Conservation (phyloP, 1,140 invertebrate genomes). For the Hyphantria cunea region DNA sequence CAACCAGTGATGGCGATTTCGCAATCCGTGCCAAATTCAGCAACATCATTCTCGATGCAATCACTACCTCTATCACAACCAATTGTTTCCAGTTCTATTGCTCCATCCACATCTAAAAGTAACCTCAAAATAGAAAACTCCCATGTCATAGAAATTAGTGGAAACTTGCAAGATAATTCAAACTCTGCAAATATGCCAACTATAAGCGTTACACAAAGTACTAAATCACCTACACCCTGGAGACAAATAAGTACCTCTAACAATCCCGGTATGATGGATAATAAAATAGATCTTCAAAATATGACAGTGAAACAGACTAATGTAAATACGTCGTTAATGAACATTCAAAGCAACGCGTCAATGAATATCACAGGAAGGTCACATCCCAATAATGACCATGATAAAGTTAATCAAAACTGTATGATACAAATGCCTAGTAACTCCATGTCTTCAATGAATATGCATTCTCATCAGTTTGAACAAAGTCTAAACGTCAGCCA, state of each 20-base stretch:
- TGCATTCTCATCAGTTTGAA: constrained; percentile 70
- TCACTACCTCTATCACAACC: constrained; percentile 73
- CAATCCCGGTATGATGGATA: constrained; percentile 47
- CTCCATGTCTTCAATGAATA: constrained; percentile 47
- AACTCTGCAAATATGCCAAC: constrained; percentile 63
- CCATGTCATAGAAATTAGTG: constrained; percentile 76
- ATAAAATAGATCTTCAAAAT: constrained; percentile 66
- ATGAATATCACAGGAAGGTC: constrained; percentile 57
- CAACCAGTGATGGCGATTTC: constrained; percentile 76
- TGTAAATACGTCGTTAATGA: constrained; percentile 35
- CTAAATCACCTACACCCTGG: constrained; percentile 76
- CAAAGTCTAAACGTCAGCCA: constrained; percentile 58
- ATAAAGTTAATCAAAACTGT: constrained; percentile 68
- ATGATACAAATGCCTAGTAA: constrained; percentile 61
- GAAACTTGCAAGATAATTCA: constrained; percentile 69
- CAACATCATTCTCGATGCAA: constrained; percentile 67
- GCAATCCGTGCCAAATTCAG: constrained; percentile 69
- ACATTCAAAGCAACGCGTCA: constrained; percentile 36
- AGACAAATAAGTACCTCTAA: constrained; percentile 54
- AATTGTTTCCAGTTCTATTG: constrained; percentile 74
- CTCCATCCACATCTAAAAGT: constrained; percentile 65
- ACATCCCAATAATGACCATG: constrained; percentile 56
- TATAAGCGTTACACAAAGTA: constrained; percentile 73
- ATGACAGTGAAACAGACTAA: constrained; percentile 55
- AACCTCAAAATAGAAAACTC: constrained; percentile 72